phyloP scores from a whole-genome alignment of 2,888 invertebrate species.

The Eumacrocentrus americanus region DNA sequence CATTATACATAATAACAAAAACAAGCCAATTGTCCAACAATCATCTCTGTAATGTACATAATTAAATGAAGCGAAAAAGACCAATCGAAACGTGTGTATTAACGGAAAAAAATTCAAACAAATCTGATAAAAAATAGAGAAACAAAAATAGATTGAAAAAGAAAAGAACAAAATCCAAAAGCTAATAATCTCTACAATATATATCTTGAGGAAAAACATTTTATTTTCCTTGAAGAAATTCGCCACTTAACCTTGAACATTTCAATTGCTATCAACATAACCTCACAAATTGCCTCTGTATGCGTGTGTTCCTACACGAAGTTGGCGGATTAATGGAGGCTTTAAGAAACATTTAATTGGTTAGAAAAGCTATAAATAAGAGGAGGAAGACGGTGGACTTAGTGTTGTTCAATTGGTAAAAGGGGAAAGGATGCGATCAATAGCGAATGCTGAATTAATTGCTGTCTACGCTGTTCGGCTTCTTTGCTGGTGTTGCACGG shows the following conservation, averaged over 20 bases:
- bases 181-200: neutral
- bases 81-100: no score
- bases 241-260: neutral
- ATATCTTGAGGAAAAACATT: neutral
- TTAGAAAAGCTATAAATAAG: neutral
- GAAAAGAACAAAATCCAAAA: neutral
- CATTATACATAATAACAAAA: no score
- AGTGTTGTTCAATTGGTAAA: neutral
- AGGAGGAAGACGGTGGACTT: neutral
- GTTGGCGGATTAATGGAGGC: neutral
- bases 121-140: neutral
- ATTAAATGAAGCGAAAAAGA: no score
- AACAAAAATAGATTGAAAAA: neutral
- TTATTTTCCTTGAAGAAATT: neutral
- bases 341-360: neutral
- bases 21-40: no score
- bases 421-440: constrained; percentile 24
- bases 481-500: constrained; percentile 47
- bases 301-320: no score
- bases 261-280: neutral
- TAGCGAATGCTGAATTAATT: constrained; percentile 49
- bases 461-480: constrained; percentile 50
- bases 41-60: no score
- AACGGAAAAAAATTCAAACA: no score
- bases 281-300: neutral